Percentiles rank a stretch among this genome's conserved stretches.
Conservation (phyloP, 1,140 invertebrate species). For the Piezodorus guildinii region DNA sequence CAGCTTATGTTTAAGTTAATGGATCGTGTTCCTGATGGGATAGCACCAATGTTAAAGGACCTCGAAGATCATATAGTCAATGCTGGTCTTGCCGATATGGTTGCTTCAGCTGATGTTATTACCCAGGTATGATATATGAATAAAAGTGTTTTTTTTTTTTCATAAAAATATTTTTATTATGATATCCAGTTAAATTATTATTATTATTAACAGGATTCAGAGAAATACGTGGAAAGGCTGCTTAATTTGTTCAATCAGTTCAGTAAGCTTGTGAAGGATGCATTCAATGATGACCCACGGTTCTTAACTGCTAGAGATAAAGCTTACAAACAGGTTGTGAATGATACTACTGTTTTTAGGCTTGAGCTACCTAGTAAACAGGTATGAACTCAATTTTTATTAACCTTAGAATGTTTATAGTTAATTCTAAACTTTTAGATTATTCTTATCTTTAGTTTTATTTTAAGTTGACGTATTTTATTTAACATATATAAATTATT, state of each 20-base stretch:
- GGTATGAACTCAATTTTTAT: slow-evolving; percentile 29
- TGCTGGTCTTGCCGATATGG: slow-evolving; percentile 93
- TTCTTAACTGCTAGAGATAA: slow-evolving; percentile 97
- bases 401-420: too few species aligned
- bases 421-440: too few species aligned
- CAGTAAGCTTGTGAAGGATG: slow-evolving; percentile 83
- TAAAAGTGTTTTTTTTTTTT: too few species aligned
- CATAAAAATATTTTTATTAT: too few species aligned
- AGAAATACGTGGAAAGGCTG: slow-evolving; percentile 96
- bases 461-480: too few species aligned
- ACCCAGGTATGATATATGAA: slow-evolving; percentile 46
- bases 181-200: not conserved
- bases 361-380: slow-evolving; percentile 57
- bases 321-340: slow-evolving; percentile 95
- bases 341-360: slow-evolving; percentile 94
- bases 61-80: slow-evolving; percentile 87
- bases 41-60: slow-evolving; percentile 81
- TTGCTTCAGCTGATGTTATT: slow-evolving; percentile 88
- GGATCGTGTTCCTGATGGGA: slow-evolving; percentile 86
- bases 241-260: slow-evolving; percentile 87
- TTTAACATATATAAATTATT: not conserved
- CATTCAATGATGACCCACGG: slow-evolving; percentile 92
- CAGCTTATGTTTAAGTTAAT: slow-evolving; percentile 90
- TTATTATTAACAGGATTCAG: slow-evolving; percentile 62
- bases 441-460: too few species aligned